Evolutionary conservation across 2,888 invertebrate species (phyloP).

Genomic region (Oxystoma pomonae): DNA sequence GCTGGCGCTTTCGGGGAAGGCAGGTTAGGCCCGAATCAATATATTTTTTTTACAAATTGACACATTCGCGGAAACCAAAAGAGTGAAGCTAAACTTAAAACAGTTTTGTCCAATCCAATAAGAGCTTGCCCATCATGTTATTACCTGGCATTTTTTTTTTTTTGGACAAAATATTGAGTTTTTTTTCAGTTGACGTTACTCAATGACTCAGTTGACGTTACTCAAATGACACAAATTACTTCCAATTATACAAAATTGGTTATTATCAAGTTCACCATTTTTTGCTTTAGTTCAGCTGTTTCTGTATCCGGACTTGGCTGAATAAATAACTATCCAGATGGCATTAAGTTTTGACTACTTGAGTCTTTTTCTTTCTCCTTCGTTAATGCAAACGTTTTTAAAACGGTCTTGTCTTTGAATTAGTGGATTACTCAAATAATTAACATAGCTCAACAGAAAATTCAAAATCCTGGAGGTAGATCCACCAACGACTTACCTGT

Average conservation of each 20-base stretch:
- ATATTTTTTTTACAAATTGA: too few species aligned
- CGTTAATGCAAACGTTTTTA: too few species aligned
- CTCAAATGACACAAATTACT: not conserved
- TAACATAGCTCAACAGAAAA: not conserved
- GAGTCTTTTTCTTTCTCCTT: not conserved
- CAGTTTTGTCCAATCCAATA: too few species aligned
- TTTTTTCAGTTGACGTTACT: not conserved
- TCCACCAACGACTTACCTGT: not conserved
- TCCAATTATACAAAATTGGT: not conserved
- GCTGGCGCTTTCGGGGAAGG: too few species aligned
- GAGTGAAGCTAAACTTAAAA: not conserved
- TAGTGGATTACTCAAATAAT: not conserved
- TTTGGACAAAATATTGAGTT: constrained; percentile 3
- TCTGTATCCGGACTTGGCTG: constrained; percentile 20
- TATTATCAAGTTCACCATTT: not conserved
- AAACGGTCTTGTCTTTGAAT: not conserved
- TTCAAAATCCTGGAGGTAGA: too few species aligned
- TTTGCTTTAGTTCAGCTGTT: constrained; percentile 23
- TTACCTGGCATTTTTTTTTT: not conserved
- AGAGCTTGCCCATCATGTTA: constrained; percentile 1
- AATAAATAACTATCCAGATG: not conserved
- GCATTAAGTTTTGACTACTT: not conserved
- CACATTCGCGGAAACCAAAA: too few species aligned
- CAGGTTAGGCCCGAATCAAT: too few species aligned
- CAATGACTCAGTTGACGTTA: too few species aligned